Conservation (phyloP, 2,113 vertebrate genomes). For the Perca fluviatilis region DNA sequence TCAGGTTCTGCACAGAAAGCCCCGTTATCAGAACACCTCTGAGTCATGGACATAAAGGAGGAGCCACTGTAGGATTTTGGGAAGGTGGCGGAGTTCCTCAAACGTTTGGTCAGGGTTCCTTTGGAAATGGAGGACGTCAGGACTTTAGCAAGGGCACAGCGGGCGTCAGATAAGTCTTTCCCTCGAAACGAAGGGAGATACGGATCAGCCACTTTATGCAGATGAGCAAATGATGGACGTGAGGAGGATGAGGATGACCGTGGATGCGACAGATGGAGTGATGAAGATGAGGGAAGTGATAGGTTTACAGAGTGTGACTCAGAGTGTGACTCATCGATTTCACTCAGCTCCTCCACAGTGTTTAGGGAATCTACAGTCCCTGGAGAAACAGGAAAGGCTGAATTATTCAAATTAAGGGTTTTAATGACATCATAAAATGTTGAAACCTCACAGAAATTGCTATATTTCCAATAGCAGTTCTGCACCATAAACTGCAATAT, state of each 20-base stretch:
- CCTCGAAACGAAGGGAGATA: slow-evolving; percentile 38
- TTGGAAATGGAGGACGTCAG: slow-evolving; percentile 66
- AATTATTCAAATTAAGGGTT: neutral
- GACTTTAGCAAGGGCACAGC: slow-evolving; percentile 68
- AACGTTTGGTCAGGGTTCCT: slow-evolving; percentile 43
- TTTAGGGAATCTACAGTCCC: slow-evolving; percentile 20
- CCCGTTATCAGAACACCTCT: neutral
- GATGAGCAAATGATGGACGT: slow-evolving; percentile 7
- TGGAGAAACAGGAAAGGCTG: slow-evolving; percentile 38
- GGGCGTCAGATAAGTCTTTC: slow-evolving; percentile 55
- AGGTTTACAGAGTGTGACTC: slow-evolving; percentile 18
- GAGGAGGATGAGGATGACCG: slow-evolving; percentile 17
- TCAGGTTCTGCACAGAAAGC: neutral
- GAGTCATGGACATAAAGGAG: neutral
- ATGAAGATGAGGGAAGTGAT: slow-evolving; percentile 20
- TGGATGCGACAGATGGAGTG: neutral
- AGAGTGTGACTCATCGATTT: slow-evolving; percentile 36
- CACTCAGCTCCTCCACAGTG: slow-evolving; percentile 37
- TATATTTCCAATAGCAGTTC: neutral
- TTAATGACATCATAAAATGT: neutral
- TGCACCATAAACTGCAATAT: neutral
- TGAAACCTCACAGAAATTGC: neutral
- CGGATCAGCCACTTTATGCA: neutral
- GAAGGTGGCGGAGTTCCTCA: slow-evolving; percentile 46
- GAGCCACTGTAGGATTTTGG: slow-evolving; percentile 13